Percentiles rank a stretch among this genome's conserved stretches.
Conservation (phyloP, 2,888 invertebrate genomes). For the Anthrax anthrax region DNA sequence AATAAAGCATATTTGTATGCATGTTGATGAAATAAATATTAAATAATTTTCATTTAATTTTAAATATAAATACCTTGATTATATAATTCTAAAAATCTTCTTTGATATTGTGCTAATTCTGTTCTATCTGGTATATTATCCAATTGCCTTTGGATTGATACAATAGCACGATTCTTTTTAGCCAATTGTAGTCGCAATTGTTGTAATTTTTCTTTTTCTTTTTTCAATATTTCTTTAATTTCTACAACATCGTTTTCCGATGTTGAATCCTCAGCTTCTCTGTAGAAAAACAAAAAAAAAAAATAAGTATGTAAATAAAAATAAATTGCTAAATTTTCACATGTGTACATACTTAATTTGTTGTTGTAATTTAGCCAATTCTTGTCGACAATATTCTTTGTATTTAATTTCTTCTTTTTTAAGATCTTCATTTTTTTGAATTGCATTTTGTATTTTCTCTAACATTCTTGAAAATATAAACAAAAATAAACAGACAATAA, state of each 20-base stretch:
- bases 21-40: background rate
- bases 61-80: conserved; percentile 67
- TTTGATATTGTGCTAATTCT: conserved; percentile 89
- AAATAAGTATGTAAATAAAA: background rate
- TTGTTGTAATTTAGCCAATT: conserved; percentile 37
- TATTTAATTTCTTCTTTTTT: conserved; percentile 59
- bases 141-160: conserved; percentile 66
- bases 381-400: conserved; percentile 56
- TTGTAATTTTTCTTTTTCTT: conserved; percentile 47
- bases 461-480: conserved; percentile 19
- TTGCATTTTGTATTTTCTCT: conserved; percentile 43
- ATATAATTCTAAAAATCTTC: conserved; percentile 88
- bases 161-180: conserved; percentile 62
- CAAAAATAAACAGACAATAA: background rate
- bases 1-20: background rate
- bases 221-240: conserved; percentile 43
- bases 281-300: conserved; percentile 13
- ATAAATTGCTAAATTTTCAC: background rate
- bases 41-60: background rate
- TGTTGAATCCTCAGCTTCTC: conserved; percentile 34
- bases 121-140: conserved; percentile 89
- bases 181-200: conserved; percentile 55
- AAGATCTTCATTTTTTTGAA: conserved; percentile 54
- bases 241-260: conserved; percentile 36
- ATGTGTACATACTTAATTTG: conserved; percentile 27